Base-by-base conservation (phyloP, 2,888 invertebrate genomes). In the Drosophila testacea region DNA sequence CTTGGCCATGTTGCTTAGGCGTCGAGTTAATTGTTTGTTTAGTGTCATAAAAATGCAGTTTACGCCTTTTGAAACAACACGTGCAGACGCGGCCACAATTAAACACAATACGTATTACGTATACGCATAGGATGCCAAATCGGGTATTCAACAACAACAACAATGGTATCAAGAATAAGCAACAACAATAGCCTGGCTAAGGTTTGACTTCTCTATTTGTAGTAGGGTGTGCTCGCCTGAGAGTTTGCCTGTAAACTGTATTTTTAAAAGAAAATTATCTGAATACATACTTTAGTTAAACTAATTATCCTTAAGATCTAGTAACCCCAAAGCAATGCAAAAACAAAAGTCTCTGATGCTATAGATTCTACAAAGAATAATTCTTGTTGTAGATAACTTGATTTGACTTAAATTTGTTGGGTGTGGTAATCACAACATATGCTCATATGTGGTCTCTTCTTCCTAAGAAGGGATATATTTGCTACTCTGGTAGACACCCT, bases 31-130 rank as follows among this genome's bases (percentile, higher is more conserved):
- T 88, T 84, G 86, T 84, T 84, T 86, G 79, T 82, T 81, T 81
- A 85, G 88, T 87, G 80, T 75, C 85, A 84, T 77, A 79, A 89
- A 88, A 87, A 84, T 81, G 81, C 82, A 87, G 75, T 82, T 87
- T 81, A 79, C 89, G 88, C 88, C 81, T 89, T 79, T 77, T 61
- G 68, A 70, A 87, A 70, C 66, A 85, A 77, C 86, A 82, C 88
- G 69, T 79, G 65, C 83, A 76, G 69, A 74, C 79, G 52, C 60
- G 62, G 77, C 77, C 77, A 76, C 77, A 79, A 79, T 79, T 76
- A 61, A 64, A 57, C 41, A 22, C 54, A 68, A 51, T 41, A 41
- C 42, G 64, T 39, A 54, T 57, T 48, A 48, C 47, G 57, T 50
- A 64, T 64, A 48, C 57, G 55, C 39, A 34, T 7, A 22, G 67